These are phyloP conservation scores for Danio aesculapii DNA, from an alignment of 2,797 vertebrate genomes.

Conservation along the genomic window DNA sequence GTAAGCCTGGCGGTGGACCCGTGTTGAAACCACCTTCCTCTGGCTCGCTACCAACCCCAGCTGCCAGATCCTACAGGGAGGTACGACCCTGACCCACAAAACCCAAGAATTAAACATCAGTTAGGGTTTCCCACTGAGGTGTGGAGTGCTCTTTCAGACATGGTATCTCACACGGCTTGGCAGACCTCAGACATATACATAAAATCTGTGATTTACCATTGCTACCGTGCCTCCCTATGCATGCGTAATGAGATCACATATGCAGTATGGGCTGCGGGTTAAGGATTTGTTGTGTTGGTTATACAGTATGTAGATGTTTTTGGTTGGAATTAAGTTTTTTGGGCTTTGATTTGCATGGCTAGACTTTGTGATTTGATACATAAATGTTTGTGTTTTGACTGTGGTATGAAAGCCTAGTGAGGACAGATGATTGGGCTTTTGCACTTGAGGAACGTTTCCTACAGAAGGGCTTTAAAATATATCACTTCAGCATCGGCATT, in stretches of 20 bases:
- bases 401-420: constrained; percentile 13
- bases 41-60: constrained; percentile 71
- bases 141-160: constrained; percentile 68
- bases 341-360: background rate
- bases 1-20: constrained; percentile 67
- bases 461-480: too few species aligned
- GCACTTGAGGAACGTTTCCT: too few species aligned
- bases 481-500: too few species aligned
- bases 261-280: background rate
- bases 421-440: background rate
- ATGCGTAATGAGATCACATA: constrained; percentile 27
- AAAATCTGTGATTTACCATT: constrained; percentile 24
- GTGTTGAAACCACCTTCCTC: constrained; percentile 63
- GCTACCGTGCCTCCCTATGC: background rate
- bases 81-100: constrained; percentile 70
- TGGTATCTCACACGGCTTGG: constrained; percentile 47
- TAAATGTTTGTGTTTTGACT: constrained; percentile 45
- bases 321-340: background rate
- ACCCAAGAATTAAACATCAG: constrained; percentile 61
- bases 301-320: constrained; percentile 6
- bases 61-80: constrained; percentile 64
- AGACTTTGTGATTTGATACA: constrained; percentile 38
- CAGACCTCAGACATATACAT: constrained; percentile 12
- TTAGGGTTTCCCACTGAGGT: constrained; percentile 67
- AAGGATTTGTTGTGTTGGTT: background rate